These are phyloP conservation scores for Rhyzopertha dominica DNA, from an alignment of 1,140 invertebrate genomes.

Conservation along the genomic window DNA sequence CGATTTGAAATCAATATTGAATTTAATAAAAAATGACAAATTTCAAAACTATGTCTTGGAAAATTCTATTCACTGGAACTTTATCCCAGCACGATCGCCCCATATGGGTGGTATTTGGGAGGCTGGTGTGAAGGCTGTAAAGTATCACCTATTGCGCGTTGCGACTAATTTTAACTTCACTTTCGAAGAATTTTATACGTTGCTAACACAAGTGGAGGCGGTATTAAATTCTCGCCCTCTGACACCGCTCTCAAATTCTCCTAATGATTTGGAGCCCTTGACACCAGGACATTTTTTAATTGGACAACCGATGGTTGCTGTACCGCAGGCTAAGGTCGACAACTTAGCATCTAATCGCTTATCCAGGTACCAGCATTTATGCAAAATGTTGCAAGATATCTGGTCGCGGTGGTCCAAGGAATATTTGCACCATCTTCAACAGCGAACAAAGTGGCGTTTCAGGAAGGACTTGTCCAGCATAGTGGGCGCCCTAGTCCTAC, in stretches of 20 bases:
- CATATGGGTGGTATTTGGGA: conserved; percentile 36
- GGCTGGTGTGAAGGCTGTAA: conserved; percentile 20
- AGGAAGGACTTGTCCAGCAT: conserved; percentile 14
- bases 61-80: conserved; percentile 24
- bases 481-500: conserved; percentile 32
- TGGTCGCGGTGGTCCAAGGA: conserved; percentile 34
- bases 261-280: conserved; percentile 21
- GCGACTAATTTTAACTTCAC: conserved; percentile 15
- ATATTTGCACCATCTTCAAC: conserved; percentile 32
- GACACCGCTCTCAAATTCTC: conserved; percentile 18
- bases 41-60: too few relatives aligned
- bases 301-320: conserved; percentile 25
- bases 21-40: conserved; percentile 43
- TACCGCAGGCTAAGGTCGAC: too few relatives aligned
- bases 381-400: conserved; percentile 29
- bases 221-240: conserved; percentile 26
- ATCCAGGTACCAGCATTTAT: conserved; percentile 6
- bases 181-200: conserved; percentile 20
- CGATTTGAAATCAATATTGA: conserved; percentile 32
- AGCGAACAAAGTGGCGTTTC: conserved; percentile 33
- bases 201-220: conserved; percentile 22
- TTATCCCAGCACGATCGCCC: conserved; percentile 30
- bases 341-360: not conserved
- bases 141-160: conserved; percentile 27
- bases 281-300: conserved; percentile 42